Percentiles rank a stretch among this genome's conserved stretches.
These are phyloP conservation scores for Cassiopea andromeda DNA, from an alignment of 30 jellyfish, hydroid and myxozoan genomes.

Conservation along the genomic window DNA sequence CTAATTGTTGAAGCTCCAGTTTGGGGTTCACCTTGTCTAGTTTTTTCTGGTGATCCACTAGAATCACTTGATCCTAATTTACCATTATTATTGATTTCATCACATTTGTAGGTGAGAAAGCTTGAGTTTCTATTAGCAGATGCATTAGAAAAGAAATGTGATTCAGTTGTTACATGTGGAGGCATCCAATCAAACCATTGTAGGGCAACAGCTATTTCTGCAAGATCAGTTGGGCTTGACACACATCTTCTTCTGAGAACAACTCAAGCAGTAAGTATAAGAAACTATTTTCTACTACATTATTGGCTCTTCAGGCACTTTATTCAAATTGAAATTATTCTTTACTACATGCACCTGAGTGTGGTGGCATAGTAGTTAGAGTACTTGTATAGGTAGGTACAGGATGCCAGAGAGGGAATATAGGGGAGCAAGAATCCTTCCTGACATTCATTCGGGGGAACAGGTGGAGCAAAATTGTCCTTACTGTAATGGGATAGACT, in stretches of 20 bases:
- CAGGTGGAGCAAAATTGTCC: too few species aligned
- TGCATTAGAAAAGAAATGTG: constrained; percentile 64
- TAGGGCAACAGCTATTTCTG: constrained; percentile 83
- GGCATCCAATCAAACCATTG: constrained; percentile 89
- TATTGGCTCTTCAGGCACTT: not conserved
- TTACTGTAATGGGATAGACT: too few species aligned
- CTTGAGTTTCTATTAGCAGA: constrained; percentile 87
- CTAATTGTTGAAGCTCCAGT: too few species aligned
- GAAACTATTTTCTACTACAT: not conserved
- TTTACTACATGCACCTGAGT: not conserved
- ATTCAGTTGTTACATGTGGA: constrained; percentile 84
- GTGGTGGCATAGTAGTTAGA: not conserved
- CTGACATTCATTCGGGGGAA: too few species aligned
- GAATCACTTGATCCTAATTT: not conserved
- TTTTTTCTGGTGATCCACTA: too few species aligned
- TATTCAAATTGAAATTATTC: not conserved
- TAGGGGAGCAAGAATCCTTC: too few species aligned
- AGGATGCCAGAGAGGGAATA: too few species aligned
- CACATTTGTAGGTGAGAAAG: constrained; percentile 60
- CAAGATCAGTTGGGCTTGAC: constrained; percentile 69
- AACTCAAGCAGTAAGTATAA: constrained; percentile 50
- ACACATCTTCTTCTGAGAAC: constrained; percentile 74
- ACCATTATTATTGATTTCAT: not conserved
- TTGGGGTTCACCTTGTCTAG: too few species aligned
- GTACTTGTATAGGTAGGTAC: too few species aligned